phyloP scores from a whole-genome alignment of 2,113 vertebrate genomes.

The Rostratula benghalensis region DNA sequence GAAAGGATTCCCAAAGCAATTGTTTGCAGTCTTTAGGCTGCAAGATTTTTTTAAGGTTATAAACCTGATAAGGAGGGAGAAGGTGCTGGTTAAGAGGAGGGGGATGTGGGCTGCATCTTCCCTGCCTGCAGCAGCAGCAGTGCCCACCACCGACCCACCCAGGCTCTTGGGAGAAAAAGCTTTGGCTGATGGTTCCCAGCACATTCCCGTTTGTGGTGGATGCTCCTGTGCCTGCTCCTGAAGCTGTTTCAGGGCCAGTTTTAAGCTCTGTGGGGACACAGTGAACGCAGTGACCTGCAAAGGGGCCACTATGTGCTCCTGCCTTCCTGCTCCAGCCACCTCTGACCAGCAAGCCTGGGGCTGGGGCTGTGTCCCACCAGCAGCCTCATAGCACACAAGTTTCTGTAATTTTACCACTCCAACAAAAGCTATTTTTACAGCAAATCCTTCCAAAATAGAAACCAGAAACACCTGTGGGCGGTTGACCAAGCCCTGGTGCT shows the following conservation, averaged over 20 bases:
- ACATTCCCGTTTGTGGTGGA: not conserved
- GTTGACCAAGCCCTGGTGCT: not conserved
- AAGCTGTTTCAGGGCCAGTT: not conserved
- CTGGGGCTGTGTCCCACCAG: not conserved
- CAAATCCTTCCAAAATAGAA: conserved; percentile 31
- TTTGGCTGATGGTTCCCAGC: not conserved
- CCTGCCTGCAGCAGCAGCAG: not conserved
- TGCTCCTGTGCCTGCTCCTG: not conserved
- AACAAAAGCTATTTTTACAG: conserved; percentile 3
- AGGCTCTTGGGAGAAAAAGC: not conserved
- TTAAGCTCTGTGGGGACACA: not conserved
- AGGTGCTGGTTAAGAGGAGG: not conserved
- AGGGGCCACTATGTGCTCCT: not conserved
- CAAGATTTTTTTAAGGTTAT: not conserved
- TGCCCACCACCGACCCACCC: not conserved
- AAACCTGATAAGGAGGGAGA: not conserved
- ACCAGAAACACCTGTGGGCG: not conserved
- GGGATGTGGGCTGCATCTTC: not conserved
- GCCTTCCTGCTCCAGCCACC: not conserved
- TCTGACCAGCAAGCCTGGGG: not conserved
- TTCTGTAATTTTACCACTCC: not conserved
- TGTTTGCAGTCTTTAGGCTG: not conserved
- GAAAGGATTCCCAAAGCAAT: not conserved
- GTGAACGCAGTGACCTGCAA: accelerated
- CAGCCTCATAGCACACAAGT: not conserved